A percentile compares a stretch with the other conserved stretches of the same genome.
Evolutionary conservation across 1,140 invertebrate species (phyloP).

Genomic region (Sitobion miscanthi): DNA sequence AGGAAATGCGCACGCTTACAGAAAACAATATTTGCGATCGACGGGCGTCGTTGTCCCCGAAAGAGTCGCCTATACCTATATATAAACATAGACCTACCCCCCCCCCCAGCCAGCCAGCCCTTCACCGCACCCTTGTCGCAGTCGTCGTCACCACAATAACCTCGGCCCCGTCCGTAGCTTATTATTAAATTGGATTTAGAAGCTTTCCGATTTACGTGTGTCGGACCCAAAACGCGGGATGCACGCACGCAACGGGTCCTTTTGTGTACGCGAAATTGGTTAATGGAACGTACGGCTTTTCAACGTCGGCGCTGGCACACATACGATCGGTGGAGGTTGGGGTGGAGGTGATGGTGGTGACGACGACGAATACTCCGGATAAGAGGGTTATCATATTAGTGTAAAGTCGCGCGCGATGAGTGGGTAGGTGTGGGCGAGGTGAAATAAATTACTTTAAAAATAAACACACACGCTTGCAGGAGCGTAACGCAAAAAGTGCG

Average conservation of each 20-base stretch:
- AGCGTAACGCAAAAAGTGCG: background rate
- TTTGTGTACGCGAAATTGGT: slow-evolving; percentile 37
- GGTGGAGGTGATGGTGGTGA: background rate
- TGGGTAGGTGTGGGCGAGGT: background rate
- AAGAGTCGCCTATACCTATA: background rate
- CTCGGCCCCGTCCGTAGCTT: background rate
- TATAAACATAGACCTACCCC: background rate
- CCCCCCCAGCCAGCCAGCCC: too few species aligned
- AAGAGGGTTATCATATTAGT: background rate
- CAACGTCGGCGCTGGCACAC: background rate
- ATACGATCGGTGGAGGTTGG: background rate
- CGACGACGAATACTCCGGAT: background rate
- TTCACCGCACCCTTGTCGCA: background rate
- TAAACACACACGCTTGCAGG: background rate
- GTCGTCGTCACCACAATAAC: background rate
- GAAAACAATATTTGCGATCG: slow-evolving; percentile 20
- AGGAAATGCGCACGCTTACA: background rate
- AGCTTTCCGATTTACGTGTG: slow-evolving; percentile 40
- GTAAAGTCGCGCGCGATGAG: background rate
- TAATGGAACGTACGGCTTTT: slow-evolving; percentile 53
- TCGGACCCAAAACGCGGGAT: background rate
- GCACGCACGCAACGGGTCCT: slow-evolving; percentile 7
- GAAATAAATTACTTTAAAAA: background rate
- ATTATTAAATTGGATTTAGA: slow-evolving; percentile 45
- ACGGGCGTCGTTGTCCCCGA: background rate